A percentile compares a stretch with the other conserved stretches of the same genome.
Evolutionary conservation across 37 sponge, comb jelly and placozoan genomes (phyloP).

Genomic region (Beroe ovata): DNA sequence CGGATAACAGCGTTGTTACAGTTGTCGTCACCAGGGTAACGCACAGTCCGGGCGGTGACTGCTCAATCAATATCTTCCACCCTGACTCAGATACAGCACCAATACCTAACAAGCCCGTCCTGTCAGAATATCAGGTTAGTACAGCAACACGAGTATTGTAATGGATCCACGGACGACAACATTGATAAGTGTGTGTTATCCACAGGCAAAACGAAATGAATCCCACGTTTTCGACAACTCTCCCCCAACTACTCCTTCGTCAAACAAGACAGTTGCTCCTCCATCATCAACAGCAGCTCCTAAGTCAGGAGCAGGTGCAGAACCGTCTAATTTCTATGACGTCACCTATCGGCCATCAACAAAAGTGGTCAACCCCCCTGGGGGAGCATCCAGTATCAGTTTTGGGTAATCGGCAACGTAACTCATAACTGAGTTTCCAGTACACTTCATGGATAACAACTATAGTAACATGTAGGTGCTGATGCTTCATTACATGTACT

Average conservation of each 20-base stretch:
- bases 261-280: no score
- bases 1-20: no score
- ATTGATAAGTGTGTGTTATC: no score
- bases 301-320: background rate
- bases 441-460: no score
- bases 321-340: conserved; percentile 51
- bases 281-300: no score
- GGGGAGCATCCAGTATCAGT: background rate
- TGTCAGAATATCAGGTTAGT: conserved; percentile 22
- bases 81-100: background rate
- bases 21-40: background rate
- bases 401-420: background rate
- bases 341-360: conserved; percentile 8
- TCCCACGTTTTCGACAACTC: conserved; percentile 17
- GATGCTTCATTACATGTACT: no score
- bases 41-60: conserved; percentile 14
- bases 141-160: no score
- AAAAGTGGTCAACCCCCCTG: conserved; percentile 13
- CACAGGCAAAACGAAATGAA: conserved; percentile 1
- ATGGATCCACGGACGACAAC: no score
- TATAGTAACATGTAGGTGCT: no score
- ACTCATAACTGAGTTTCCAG: no score
- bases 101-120: background rate
- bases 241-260: background rate
- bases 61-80: background rate